Percentiles rank a stretch among this genome's conserved stretches.
phyloP scores from a whole-genome alignment of 2,888 invertebrate genomes.

The Melanchra persicariae region DNA sequence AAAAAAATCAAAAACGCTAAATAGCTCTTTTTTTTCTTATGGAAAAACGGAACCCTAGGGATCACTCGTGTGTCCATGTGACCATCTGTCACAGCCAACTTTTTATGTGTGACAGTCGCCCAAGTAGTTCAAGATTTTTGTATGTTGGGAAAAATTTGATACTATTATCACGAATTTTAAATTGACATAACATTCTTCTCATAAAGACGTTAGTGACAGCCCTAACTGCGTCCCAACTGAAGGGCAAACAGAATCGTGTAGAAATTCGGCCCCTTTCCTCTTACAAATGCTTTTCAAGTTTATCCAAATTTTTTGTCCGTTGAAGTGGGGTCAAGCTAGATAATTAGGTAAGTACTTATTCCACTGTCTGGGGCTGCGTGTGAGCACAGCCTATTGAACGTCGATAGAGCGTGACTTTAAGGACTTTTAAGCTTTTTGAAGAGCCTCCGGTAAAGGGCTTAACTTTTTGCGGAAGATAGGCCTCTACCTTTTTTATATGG shows the following conservation, averaged over 20 bases:
- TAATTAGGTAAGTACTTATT: conserved; percentile 62
- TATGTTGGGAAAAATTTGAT: too few relatives aligned
- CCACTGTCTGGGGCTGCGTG: conserved; percentile 31
- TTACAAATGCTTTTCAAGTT: conserved; percentile 59
- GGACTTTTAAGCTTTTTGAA: conserved; percentile 15
- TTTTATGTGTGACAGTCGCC: too few relatives aligned
- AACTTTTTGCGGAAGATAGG: conserved; percentile 8
- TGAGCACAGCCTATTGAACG: conserved; percentile 30
- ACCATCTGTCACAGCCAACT: too few relatives aligned
- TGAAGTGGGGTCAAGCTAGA: conserved; percentile 57
- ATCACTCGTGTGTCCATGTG: too few relatives aligned
- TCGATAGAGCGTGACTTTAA: conserved; percentile 36
- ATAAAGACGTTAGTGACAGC: conserved; percentile 12
- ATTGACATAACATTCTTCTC: neutral
- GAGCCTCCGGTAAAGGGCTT: conserved; percentile 11
- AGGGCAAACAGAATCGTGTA: conserved; percentile 43
- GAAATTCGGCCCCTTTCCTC: conserved; percentile 43
- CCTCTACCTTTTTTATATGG: neutral
- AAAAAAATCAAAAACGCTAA: too few relatives aligned
- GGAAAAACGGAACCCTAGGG: too few relatives aligned
- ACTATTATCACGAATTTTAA: too few relatives aligned
- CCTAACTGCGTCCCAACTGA: conserved; percentile 18
- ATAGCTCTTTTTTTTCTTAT: too few relatives aligned
- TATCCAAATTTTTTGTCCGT: conserved; percentile 55
- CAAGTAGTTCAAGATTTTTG: too few relatives aligned